These are phyloP conservation scores for Acipenser oxyrinchus DNA, from an alignment of 2,797 vertebrate genomes.

Conservation along the genomic window DNA sequence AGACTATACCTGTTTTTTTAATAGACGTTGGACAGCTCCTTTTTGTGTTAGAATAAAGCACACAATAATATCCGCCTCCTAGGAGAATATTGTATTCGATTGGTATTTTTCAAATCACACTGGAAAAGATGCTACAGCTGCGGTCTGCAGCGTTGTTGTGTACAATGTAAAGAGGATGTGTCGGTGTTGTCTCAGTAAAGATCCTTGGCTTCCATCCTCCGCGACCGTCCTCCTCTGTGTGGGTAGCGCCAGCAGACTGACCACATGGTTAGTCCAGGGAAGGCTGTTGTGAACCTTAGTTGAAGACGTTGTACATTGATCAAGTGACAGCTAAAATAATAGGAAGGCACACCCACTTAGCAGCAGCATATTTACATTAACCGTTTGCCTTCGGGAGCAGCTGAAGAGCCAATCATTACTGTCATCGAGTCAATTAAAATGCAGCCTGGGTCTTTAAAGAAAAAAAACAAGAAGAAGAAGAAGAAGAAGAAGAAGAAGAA, in stretches of 20 bases:
- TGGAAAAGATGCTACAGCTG: too few relatives aligned
- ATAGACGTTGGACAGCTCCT: neutral
- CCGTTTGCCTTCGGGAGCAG: conserved; percentile 60
- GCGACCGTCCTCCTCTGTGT: conserved; percentile 53
- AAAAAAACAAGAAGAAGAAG: neutral
- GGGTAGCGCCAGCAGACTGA: conserved; percentile 55
- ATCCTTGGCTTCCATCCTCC: conserved; percentile 51
- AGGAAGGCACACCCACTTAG: conserved; percentile 78
- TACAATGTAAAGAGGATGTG: too few relatives aligned
- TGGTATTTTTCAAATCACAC: too few relatives aligned
- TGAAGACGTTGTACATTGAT: conserved; percentile 52
- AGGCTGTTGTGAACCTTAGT: conserved; percentile 52
- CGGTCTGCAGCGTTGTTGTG: too few relatives aligned
- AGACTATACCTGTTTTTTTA: neutral
- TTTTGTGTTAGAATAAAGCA: neutral
- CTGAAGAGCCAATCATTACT: conserved; percentile 43
- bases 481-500: too few relatives aligned
- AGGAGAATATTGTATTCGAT: too few relatives aligned
- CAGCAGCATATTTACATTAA: conserved; percentile 58
- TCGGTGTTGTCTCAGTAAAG: conserved; percentile 36
- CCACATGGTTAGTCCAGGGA: conserved; percentile 61
- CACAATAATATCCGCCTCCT: too few relatives aligned
- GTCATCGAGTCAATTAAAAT: conserved; percentile 39
- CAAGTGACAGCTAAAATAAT: conserved; percentile 75
- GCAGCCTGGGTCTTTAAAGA: conserved; percentile 14